These are phyloP conservation scores for Atrichornis clamosus DNA, from an alignment of 2,113 vertebrate genomes.

Conservation along the genomic window DNA sequence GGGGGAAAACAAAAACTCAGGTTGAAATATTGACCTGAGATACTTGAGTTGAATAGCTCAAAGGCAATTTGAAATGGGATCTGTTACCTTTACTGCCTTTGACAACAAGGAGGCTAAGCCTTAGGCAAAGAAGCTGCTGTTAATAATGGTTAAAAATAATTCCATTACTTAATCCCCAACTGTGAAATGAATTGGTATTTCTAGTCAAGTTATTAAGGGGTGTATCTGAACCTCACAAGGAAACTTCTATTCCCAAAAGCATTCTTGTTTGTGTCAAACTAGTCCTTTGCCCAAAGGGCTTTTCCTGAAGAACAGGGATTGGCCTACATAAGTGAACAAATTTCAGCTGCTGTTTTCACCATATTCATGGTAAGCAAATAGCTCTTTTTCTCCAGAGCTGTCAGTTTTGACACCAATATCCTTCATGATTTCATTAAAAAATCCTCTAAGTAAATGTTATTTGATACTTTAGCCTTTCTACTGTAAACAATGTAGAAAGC, in stretches of 20 bases:
- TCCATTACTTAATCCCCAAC: conserved; percentile 13
- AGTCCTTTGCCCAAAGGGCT: background rate
- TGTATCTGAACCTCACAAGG: background rate
- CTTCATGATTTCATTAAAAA: background rate
- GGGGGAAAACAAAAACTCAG: background rate
- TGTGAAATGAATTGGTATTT: conserved; percentile 10
- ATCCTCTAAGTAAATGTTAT: background rate
- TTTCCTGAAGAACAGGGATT: background rate
- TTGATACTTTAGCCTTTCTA: background rate
- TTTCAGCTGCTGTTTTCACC: background rate
- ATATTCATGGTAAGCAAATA: background rate
- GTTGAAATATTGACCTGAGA: background rate
- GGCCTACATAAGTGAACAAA: background rate
- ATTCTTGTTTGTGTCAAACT: background rate
- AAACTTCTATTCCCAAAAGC: background rate
- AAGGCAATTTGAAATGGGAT: background rate
- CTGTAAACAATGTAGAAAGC: background rate
- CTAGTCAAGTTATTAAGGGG: background rate
- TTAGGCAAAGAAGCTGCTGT: background rate
- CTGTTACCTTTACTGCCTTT: background rate
- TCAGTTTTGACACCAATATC: background rate
- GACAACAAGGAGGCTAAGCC: background rate
- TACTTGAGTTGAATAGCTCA: background rate
- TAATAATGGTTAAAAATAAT: conserved; percentile 25
- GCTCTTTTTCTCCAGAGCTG: background rate